These are phyloP conservation scores for Microplitis demolitor DNA, from an alignment of 1,140 invertebrate genomes.

Conservation along the genomic window DNA sequence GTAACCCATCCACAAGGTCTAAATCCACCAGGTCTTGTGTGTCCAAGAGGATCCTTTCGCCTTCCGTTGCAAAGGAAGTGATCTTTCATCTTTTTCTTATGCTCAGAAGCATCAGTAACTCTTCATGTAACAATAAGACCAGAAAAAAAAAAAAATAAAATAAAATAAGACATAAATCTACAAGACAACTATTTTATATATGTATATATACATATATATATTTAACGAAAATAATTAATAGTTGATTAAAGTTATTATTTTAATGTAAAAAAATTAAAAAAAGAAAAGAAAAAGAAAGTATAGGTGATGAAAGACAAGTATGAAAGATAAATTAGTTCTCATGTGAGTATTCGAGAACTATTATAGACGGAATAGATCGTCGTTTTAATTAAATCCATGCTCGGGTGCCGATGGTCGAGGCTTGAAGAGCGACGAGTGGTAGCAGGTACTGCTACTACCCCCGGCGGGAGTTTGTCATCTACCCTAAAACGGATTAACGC, in stretches of 20 bases:
- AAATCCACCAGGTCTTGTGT: neutral
- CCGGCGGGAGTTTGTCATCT: slow-evolving; percentile 31
- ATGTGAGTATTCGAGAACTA: slow-evolving; percentile 4
- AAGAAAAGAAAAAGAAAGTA: no score
- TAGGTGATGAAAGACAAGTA: neutral
- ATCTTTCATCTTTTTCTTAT: slow-evolving; percentile 4
- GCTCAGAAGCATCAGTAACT: no score
- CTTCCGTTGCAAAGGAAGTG: slow-evolving; percentile 1
- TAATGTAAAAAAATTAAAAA: no score
- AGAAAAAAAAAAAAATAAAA: no score
- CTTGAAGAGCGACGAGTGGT: slow-evolving; percentile 5
- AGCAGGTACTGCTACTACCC: neutral
- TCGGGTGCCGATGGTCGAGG: slow-evolving; percentile 27
- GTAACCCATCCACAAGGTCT: neutral
- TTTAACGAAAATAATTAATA: no score
- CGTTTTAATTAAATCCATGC: slow-evolving; percentile 36
- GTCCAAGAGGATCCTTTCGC: neutral
- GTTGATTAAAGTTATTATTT: no score
- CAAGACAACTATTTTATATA: no score
- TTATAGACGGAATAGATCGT: neutral
- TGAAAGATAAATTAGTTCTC: slow-evolving; percentile 6
- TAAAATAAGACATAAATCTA: no score
- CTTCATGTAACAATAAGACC: no score
- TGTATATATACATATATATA: no score
- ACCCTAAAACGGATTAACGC: slow-evolving; percentile 24